Percentiles rank a stretch among this genome's conserved stretches.
Evolutionary conservation across 2,113 vertebrate species (phyloP).

Genomic region (Cichladusa arquata): DNA sequence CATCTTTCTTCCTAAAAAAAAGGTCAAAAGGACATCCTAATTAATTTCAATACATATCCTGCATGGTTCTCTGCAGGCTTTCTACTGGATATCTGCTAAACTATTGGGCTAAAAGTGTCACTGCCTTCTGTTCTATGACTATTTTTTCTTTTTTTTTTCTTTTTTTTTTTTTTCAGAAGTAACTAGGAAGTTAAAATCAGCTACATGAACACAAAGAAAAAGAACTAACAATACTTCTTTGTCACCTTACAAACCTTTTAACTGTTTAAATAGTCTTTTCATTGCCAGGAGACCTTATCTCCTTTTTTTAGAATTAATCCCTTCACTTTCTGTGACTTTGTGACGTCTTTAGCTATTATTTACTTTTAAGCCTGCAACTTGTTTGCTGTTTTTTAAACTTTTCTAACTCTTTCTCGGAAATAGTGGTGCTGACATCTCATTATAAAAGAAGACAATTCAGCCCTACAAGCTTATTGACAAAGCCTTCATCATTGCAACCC

Average conservation of each 20-base stretch:
- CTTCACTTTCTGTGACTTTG: neutral
- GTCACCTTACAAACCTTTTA: neutral
- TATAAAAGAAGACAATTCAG: neutral
- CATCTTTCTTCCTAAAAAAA: neutral
- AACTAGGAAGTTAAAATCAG: neutral
- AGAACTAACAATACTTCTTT: neutral
- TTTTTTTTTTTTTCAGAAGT: neutral
- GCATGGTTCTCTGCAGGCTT: neutral
- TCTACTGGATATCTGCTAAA: neutral
- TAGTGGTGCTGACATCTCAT: neutral
- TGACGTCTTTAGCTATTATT: neutral
- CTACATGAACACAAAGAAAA: neutral
- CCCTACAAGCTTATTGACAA: neutral
- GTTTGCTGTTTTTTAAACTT: neutral
- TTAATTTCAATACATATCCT: neutral
- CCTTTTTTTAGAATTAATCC: neutral
- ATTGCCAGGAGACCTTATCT: neutral
- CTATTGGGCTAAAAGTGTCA: neutral
- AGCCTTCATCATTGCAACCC: neutral
- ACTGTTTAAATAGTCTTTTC: neutral
- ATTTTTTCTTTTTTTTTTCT: neutral
- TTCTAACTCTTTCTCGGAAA: neutral
- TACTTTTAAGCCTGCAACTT: neutral
- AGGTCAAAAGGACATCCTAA: neutral
- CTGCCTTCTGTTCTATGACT: neutral